Evolutionary conservation across 2,797 vertebrate species (phyloP).

Genomic region (Brachymystax lenok): DNA sequence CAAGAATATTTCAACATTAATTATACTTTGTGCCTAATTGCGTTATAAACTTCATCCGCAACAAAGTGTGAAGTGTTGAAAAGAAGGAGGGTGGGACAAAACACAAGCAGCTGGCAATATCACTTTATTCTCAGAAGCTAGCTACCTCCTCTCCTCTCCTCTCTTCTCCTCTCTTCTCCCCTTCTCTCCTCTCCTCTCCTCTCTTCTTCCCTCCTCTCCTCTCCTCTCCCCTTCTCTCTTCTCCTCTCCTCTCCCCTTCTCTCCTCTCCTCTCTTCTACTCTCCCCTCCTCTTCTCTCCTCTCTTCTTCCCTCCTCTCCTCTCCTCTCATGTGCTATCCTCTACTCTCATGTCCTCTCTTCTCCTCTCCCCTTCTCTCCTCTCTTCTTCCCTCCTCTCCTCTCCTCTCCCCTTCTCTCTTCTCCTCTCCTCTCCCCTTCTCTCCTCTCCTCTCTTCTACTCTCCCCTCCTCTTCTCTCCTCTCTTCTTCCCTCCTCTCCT

Average conservation of each 20-base stretch:
- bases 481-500: too few relatives aligned
- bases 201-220: not conserved
- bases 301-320: conserved; percentile 40
- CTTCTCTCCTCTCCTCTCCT: not conserved
- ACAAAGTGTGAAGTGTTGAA: too few relatives aligned
- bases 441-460: too few relatives aligned
- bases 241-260: conserved; percentile 30
- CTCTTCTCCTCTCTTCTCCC: too few relatives aligned
- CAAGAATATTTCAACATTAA: too few relatives aligned
- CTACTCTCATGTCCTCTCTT: conserved; percentile 19
- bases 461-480: too few relatives aligned
- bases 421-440: too few relatives aligned
- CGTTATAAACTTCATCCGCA: too few relatives aligned
- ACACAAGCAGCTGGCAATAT: conserved; percentile 30
- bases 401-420: too few relatives aligned
- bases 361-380: not conserved
- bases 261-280: not conserved
- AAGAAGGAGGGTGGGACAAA: too few relatives aligned
- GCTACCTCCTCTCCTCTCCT: conserved; percentile 14
- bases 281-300: conserved; percentile 12
- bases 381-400: not conserved
- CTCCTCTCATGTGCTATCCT: conserved; percentile 25
- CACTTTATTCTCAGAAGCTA: conserved; percentile 65
- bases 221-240: conserved; percentile 23
- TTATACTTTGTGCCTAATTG: too few relatives aligned